Conservation (phyloP, 1,140 invertebrate species). For the Solenopsis invicta region DNA sequence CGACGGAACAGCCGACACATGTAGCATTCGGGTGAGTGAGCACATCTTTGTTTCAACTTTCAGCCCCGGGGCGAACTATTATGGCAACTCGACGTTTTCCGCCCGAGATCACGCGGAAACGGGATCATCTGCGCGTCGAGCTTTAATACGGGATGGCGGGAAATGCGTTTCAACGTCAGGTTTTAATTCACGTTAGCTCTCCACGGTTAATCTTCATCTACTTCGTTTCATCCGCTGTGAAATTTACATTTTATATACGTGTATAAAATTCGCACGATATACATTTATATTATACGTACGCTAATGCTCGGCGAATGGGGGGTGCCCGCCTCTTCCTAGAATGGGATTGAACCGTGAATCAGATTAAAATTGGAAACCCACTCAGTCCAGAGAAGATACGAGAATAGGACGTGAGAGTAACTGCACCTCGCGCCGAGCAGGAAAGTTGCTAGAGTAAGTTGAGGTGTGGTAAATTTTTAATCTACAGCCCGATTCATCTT, state of each 20-base stretch:
- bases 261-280: not conserved
- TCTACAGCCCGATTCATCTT: slow-evolving; percentile 36
- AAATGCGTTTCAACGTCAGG: slow-evolving; percentile 20
- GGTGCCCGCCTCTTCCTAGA: not conserved
- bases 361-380: slow-evolving; percentile 52
- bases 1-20: slow-evolving; percentile 59
- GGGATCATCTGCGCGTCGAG: slow-evolving; percentile 19
- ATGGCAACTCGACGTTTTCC: slow-evolving; percentile 32
- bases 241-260: slow-evolving; percentile 42
- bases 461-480: slow-evolving; percentile 45
- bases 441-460: slow-evolving; percentile 26
- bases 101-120: slow-evolving; percentile 20
- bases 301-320: slow-evolving; percentile 14
- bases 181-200: slow-evolving; percentile 24
- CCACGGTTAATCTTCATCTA: not conserved
- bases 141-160: slow-evolving; percentile 7
- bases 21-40: slow-evolving; percentile 66
- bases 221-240: not conserved
- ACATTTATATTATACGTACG: slow-evolving; percentile 33
- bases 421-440: not conserved
- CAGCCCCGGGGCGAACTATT: slow-evolving; percentile 6
- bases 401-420: slow-evolving; percentile 21
- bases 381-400: not conserved
- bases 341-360: slow-evolving; percentile 43
- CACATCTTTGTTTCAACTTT: slow-evolving; percentile 28